Evolutionary conservation across 2,113 vertebrate genomes (phyloP).

Genomic region (Hyperopisus bebe): DNA sequence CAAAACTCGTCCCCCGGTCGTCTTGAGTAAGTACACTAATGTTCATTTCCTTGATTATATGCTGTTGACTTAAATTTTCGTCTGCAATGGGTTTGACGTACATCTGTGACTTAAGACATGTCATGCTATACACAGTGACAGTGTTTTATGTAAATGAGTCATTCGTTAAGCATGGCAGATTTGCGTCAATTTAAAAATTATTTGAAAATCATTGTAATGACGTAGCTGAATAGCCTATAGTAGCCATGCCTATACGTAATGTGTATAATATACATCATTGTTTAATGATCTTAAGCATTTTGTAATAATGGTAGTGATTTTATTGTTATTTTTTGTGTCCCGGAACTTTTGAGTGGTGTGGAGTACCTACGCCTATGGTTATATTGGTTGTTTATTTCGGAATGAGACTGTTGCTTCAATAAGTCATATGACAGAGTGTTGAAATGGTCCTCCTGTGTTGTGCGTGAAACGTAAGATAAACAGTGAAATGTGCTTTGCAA

Average conservation of each 20-base stretch:
- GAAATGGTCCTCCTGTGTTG: not conserved
- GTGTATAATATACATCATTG: not conserved
- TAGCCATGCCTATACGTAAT: not conserved
- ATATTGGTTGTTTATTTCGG: not conserved
- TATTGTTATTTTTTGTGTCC: not conserved
- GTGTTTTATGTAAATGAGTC: not conserved
- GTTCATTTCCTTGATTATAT: not conserved
- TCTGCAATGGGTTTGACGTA: not conserved
- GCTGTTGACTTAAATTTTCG: not conserved
- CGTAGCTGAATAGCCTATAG: not conserved
- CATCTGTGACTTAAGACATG: not conserved
- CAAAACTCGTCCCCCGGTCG: conserved; percentile 52
- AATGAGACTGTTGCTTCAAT: not conserved
- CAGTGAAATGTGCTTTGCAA: not conserved
- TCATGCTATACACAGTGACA: not conserved
- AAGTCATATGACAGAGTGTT: not conserved
- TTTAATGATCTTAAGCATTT: not conserved
- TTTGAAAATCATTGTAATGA: not conserved
- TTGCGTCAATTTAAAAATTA: not conserved
- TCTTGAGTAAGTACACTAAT: conserved; percentile 66
- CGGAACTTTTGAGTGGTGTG: not conserved
- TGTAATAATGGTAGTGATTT: not conserved
- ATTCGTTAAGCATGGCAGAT: not conserved
- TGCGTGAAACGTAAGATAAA: not conserved
- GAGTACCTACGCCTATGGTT: not conserved